A percentile compares a stretch with the other conserved stretches of the same genome.
phyloP scores from a whole-genome alignment of 1,140 invertebrate species.

The Brachionus rubens region DNA sequence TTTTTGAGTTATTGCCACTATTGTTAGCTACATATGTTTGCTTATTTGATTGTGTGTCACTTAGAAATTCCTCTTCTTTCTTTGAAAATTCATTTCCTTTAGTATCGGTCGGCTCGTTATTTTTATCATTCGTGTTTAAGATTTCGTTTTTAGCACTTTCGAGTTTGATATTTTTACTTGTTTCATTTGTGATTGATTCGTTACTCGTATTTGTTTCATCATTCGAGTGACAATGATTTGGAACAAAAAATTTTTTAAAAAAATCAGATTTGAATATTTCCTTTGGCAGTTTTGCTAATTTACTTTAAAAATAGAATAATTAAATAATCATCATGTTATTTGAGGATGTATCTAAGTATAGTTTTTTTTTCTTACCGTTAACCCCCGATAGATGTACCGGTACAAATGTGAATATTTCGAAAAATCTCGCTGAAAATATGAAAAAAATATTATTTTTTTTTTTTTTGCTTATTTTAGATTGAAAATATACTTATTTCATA shows the following conservation, averaged over 20 bases:
- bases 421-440: no score
- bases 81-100: no score
- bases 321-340: no score
- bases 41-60: no score
- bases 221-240: background rate
- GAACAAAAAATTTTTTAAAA: background rate
- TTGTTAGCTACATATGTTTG: no score
- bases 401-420: no score
- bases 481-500: no score
- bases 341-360: background rate
- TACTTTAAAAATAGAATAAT: background rate
- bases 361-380: background rate
- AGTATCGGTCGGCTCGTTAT: background rate
- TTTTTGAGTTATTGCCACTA: background rate
- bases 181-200: background rate
- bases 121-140: background rate
- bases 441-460: no score
- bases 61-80: background rate
- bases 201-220: background rate
- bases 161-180: background rate
- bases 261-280: conserved; percentile 14
- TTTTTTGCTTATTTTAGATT: no score
- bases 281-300: conserved; percentile 31
- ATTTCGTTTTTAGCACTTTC: background rate
- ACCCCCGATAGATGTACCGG: no score